Percentiles rank a stretch among this genome's conserved stretches.
Evolutionary conservation across 2,113 vertebrate genomes (phyloP).

Genomic region (Chaetura pelagica): DNA sequence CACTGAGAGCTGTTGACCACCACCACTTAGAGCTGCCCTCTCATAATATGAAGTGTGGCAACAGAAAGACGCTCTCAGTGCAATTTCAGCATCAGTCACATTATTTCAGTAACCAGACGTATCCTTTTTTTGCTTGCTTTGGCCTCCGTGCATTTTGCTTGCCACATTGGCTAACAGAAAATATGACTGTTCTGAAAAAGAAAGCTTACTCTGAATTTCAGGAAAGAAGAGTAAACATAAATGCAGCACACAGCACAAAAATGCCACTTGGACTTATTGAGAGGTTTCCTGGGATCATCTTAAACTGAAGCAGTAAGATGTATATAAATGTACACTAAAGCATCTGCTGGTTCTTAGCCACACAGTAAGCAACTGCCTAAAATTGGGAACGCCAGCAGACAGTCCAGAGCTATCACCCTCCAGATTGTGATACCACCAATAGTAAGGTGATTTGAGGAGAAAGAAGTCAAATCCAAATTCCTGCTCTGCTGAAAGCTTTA

Average conservation of each 20-base stretch:
- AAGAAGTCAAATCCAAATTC: background rate
- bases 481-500: background rate
- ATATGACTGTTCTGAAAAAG: background rate
- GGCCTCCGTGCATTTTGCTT: background rate
- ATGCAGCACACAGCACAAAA: background rate
- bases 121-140: constrained; percentile 4
- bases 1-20: background rate
- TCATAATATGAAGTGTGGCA: background rate
- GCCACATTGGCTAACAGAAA: background rate
- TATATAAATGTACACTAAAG: background rate
- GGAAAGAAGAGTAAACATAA: background rate
- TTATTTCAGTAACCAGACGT: background rate
- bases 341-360: background rate
- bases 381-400: background rate
- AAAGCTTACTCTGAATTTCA: background rate
- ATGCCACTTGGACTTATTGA: background rate
- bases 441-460: background rate
- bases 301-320: background rate
- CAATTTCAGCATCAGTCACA: background rate
- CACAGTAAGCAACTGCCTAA: background rate
- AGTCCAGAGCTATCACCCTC: background rate
- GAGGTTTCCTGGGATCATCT: background rate
- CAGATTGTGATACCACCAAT: background rate
- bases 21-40: background rate
- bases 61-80: background rate